Evolutionary conservation across 1,140 invertebrate genomes (phyloP).

Genomic region (Monochamus saltuarius): DNA sequence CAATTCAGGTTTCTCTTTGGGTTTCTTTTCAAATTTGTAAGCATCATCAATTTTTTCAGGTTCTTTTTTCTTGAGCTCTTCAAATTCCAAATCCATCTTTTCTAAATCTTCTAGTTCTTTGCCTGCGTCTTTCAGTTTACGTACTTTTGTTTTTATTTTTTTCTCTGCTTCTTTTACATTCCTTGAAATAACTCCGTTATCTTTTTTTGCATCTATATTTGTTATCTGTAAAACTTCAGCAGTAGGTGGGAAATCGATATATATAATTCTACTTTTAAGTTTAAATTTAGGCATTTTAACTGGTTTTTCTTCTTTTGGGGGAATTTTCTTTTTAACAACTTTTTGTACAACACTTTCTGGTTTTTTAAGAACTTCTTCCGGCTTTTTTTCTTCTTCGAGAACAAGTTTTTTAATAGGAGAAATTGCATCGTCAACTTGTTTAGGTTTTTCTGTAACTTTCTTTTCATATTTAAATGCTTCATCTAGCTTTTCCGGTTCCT

Average conservation of each 20-base stretch:
- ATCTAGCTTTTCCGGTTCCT: constrained; percentile 50
- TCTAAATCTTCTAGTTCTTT: constrained; percentile 62
- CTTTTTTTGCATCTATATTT: constrained; percentile 53
- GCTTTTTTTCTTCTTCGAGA: background rate
- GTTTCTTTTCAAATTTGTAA: constrained; percentile 43
- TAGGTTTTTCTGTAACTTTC: constrained; percentile 43
- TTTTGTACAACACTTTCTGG: too few relatives aligned
- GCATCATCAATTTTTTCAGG: constrained; percentile 48
- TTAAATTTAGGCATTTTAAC: constrained; percentile 64
- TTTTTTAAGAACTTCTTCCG: constrained; percentile 1
- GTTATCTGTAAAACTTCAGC: constrained; percentile 54
- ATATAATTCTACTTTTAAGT: constrained; percentile 65
- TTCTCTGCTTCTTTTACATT: constrained; percentile 70
- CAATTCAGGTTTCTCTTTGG: constrained; percentile 43
- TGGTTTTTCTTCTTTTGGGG: constrained; percentile 54
- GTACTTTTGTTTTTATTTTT: constrained; percentile 56
- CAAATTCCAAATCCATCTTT: constrained; percentile 59
- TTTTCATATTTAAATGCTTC: constrained; percentile 44
- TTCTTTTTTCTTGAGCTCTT: constrained; percentile 53
- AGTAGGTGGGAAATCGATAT: constrained; percentile 61
- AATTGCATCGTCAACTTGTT: constrained; percentile 48
- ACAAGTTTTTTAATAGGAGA: background rate
- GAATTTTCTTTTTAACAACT: constrained; percentile 20
- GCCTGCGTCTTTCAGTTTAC: constrained; percentile 58
- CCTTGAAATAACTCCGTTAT: constrained; percentile 67